Conservation (phyloP, 2,113 vertebrate genomes). For the Hyperopisus bebe region DNA sequence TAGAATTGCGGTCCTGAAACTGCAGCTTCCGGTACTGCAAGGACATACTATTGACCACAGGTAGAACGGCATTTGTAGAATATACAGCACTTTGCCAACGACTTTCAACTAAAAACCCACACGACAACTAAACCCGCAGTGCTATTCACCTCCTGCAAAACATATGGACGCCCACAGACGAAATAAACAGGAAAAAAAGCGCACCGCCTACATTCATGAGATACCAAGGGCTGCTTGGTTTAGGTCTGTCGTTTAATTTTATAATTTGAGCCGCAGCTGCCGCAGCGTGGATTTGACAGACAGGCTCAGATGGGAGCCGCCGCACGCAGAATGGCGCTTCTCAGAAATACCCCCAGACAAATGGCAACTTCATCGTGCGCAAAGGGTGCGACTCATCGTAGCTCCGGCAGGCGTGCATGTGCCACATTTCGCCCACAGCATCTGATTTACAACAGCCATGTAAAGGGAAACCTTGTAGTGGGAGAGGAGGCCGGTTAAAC, state of each 20-base stretch:
- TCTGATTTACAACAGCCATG: not conserved
- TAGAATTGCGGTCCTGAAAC: not conserved
- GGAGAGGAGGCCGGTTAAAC: not conserved
- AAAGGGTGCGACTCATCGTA: not conserved
- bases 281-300: not conserved
- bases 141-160: not conserved
- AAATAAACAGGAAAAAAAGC: not conserved
- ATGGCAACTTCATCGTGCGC: not conserved
- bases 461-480: not conserved
- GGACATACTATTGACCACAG: not conserved
- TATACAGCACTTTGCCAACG: not conserved
- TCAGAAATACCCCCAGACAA: not conserved
- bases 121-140: not conserved
- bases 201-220: not conserved
- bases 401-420: not conserved
- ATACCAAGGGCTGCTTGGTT: not conserved
- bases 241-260: not conserved
- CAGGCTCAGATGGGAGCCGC: slow-evolving; percentile 8
- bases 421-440: not conserved
- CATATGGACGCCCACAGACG: slow-evolving; percentile 1
- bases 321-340: not conserved
- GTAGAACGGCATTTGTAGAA: not conserved
- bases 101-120: not conserved
- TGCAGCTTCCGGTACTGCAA: not conserved
- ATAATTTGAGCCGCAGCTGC: not conserved